phyloP scores from a whole-genome alignment of 2,113 vertebrate genomes.

The Crocuta crocuta region DNA sequence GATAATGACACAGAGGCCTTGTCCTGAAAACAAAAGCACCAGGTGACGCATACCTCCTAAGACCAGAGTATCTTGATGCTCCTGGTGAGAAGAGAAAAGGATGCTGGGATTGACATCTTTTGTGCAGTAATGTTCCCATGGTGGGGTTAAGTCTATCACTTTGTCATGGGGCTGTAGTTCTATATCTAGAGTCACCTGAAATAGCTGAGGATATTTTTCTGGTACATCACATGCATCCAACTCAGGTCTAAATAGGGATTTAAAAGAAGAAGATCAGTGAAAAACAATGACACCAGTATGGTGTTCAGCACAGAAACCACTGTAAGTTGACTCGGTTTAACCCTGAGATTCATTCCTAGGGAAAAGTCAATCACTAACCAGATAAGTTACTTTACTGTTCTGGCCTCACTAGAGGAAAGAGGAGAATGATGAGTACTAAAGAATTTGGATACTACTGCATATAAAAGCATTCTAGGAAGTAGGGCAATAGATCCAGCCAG shows the following conservation, averaged over 20 bases:
- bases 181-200: constrained; percentile 95
- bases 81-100: constrained; percentile 97
- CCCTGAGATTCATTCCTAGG: background rate
- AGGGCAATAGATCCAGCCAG: background rate
- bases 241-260: constrained; percentile 90
- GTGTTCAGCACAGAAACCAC: background rate
- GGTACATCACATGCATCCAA: constrained; percentile 97
- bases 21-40: background rate
- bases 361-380: background rate
- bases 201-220: constrained; percentile 98
- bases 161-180: constrained; percentile 95
- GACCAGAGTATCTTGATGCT: constrained; percentile 95
- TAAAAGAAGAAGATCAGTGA: background rate
- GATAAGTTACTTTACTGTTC: background rate
- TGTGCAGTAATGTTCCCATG: constrained; percentile 97
- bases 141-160: constrained; percentile 95
- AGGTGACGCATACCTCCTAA: constrained; percentile 89
- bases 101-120: constrained; percentile 96
- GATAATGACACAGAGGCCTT: background rate
- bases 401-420: background rate
- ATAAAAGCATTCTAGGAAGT: background rate
- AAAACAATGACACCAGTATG: background rate
- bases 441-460: too few species aligned
- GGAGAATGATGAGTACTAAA: background rate
- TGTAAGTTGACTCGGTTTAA: background rate